Conservation (phyloP, 2,797 vertebrate species). For the Echeneis naucrates region DNA sequence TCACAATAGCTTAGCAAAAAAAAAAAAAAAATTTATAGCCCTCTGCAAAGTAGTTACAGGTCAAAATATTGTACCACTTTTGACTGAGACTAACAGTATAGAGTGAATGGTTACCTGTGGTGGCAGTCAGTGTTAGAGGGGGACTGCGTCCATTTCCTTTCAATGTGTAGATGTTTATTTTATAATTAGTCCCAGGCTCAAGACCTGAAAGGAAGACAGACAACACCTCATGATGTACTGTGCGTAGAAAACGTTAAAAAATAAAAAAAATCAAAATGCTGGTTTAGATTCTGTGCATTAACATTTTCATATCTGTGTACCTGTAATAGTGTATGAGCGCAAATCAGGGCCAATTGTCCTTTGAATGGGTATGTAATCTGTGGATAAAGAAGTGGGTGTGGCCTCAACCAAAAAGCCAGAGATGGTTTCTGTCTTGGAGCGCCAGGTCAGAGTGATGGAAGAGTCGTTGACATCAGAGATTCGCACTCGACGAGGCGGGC, state of each 20-base stretch:
- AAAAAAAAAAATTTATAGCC: background rate
- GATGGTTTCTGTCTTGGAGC: conserved; percentile 92
- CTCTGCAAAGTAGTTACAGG: background rate
- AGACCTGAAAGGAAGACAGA: conserved; percentile 83
- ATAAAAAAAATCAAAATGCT: too few relatives aligned
- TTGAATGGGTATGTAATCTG: conserved; percentile 86
- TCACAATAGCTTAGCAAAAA: background rate
- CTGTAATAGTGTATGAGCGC: conserved; percentile 90
- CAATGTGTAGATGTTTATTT: conserved; percentile 93
- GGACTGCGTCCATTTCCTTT: conserved; percentile 92
- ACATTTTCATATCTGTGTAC: conserved; percentile 71
- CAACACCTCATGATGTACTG: background rate
- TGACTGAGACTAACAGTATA: background rate
- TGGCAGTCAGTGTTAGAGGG: conserved; percentile 89
- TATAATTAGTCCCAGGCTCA: conserved; percentile 93
- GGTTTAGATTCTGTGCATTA: background rate
- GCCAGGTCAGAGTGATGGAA: conserved; percentile 93
- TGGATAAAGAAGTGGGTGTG: conserved; percentile 75
- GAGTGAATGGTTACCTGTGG: conserved; percentile 86
- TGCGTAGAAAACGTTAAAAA: too few relatives aligned
- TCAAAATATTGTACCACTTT: background rate
- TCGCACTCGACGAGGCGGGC: conserved; percentile 93
- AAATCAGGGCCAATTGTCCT: conserved; percentile 86
- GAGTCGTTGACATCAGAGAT: conserved; percentile 92
- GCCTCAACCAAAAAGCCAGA: conserved; percentile 94